Percentiles rank a stretch among this genome's conserved stretches.
These are phyloP conservation scores for Halocaridina rubra DNA, from an alignment of 2,888 invertebrate species.

Conservation along the genomic window DNA sequence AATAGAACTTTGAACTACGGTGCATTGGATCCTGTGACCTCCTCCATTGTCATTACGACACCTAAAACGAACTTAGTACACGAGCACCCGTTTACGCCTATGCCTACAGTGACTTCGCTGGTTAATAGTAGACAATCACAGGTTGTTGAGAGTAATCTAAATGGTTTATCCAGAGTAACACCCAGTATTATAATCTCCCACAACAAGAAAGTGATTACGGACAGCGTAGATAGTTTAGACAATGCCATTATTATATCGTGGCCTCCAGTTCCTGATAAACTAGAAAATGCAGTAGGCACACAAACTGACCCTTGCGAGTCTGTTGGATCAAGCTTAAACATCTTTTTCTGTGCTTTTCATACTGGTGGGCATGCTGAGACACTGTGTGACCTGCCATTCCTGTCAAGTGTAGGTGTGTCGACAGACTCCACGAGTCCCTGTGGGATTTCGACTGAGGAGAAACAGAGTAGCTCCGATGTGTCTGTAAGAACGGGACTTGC, in stretches of 20 bases:
- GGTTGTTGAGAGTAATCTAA: background rate
- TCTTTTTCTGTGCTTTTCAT: constrained; percentile 45
- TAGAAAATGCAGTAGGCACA: constrained; percentile 17
- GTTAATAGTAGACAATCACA: background rate
- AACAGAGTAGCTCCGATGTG: too few species aligned
- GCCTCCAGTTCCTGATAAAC: constrained; percentile 16
- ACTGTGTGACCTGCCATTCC: constrained; percentile 36
- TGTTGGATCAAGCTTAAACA: constrained; percentile 34
- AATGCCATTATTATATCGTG: constrained; percentile 47
- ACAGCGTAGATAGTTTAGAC: background rate
- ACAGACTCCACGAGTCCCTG: background rate
- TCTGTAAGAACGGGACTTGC: too few species aligned
- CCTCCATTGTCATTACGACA: constrained; percentile 24
- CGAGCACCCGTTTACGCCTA: background rate
- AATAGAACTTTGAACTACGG: background rate
- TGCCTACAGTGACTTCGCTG: background rate
- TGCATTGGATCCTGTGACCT: background rate
- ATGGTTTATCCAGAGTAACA: background rate
- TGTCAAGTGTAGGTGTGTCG: background rate
- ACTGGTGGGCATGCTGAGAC: constrained; percentile 31
- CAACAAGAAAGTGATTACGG: constrained; percentile 7
- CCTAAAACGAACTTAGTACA: background rate
- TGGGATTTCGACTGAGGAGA: background rate
- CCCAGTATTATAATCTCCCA: constrained; percentile 26
- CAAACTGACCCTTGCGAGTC: constrained; percentile 29